Evolutionary conservation across 2,888 invertebrate genomes (phyloP), one percentile per base, ranked within the genome.

Genomic region (Chrysomela aeneicollis): DNA sequence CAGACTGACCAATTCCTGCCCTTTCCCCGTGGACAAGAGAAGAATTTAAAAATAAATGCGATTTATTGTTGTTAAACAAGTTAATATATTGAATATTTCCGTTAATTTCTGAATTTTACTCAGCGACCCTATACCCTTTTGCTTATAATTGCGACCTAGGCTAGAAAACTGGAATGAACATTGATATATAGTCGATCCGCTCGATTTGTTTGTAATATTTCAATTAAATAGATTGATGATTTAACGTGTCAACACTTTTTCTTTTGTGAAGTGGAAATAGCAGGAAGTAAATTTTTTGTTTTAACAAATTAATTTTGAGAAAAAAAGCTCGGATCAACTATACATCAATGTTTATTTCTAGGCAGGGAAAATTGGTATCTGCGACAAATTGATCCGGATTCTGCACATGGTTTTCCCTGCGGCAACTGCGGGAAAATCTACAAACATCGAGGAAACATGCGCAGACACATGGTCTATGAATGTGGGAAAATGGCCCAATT

Each of bases 351-450:
- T 81, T 80, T 81, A 81, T 80, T 82, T 82, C 79, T 80, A 82
- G 82, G 82, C 74, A 77, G 71, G 68, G 74, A 74, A 65, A 71
- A 73, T 69, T 79, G 78, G 79, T 77, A 74, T 76, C 78, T 78
- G 62, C 75, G 72, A 66, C 77, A 78, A 70, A 74, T 77, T 68
- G 76, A 78, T 71, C 75, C 75, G 60, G 76, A 76, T 69, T 68
- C 74, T 59, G 63, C 74, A 68, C 73, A 71, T 71, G 79, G 79
- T 72, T 79, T 77, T 73, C 80, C 83, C 67, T 91, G 91, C 84
- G 87, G 86, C 76, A 87, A 86, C 76, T 94, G 94, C 82, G 91
- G 92, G 72, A 94, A 93, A 85, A 87, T 90, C 75, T 94, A 94
- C 87, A 90, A 90, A 84, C 90, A 90, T 82, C 91, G 91, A 79